Conservation (phyloP, 2,888 invertebrate species). For the Tetranychus truncatus region DNA sequence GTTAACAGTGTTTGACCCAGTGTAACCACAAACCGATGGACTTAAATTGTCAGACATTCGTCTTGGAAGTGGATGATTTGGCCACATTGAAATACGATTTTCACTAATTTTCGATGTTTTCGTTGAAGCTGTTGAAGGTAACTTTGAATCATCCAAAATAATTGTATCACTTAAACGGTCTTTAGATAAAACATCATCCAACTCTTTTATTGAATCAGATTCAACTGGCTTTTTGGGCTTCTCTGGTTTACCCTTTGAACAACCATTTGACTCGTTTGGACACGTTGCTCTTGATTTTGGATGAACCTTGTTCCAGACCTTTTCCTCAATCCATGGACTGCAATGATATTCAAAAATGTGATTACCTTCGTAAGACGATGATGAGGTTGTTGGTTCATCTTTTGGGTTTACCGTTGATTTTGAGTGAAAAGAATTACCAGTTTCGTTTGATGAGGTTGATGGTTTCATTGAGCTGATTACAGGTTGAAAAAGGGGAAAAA, state of each 20-base stretch:
- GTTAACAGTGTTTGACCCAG: not conserved
- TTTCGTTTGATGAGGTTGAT: not conserved
- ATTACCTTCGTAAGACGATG: not conserved
- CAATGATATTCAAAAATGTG: conserved; percentile 10
- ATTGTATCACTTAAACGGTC: not conserved
- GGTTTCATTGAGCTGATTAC: not conserved
- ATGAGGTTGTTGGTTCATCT: not conserved
- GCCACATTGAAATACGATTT: not conserved
- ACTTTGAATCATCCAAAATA: not conserved
- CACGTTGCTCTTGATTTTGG: not conserved
- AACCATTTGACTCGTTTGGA: not conserved
- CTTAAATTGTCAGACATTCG: conserved; percentile 3
- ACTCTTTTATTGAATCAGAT: not conserved
- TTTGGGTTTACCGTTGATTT: not conserved
- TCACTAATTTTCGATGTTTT: not conserved
- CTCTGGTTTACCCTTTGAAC: not conserved
- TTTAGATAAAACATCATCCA: not conserved
- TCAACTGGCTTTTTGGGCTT: not conserved
- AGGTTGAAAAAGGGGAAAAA: not conserved
- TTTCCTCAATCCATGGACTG: conserved; percentile 11
- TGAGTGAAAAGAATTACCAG: not conserved
- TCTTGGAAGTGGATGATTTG: not conserved
- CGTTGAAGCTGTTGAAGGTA: not conserved
- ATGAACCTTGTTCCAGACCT: not conserved
- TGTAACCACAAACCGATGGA: not conserved